phyloP scores from a whole-genome alignment of 2,888 invertebrate species.

The Serripes groenlandicus region DNA sequence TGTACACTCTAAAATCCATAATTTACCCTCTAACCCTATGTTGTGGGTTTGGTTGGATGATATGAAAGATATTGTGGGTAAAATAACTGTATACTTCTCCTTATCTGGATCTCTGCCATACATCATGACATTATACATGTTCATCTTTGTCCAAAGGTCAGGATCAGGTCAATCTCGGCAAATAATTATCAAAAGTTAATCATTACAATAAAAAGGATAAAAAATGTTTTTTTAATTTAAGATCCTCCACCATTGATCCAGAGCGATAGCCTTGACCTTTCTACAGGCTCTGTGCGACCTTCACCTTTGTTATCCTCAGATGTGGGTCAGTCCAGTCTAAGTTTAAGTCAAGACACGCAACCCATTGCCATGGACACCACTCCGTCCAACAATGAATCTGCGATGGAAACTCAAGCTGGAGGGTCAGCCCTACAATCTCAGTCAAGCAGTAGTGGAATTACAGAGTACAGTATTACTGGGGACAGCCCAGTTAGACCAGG shows the following conservation, averaged over 20 bases:
- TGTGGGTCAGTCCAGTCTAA: conserved; percentile 22
- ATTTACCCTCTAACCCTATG: no score
- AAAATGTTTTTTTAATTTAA: conserved; percentile 1
- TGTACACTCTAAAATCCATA: no score
- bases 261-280: conserved; percentile 48
- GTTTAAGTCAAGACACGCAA: conserved; percentile 25
- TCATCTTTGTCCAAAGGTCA: no score
- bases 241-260: conserved; percentile 15
- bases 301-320: conserved; percentile 14
- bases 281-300: conserved; percentile 29
- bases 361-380: conserved; percentile 42
- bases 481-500: conserved; percentile 38
- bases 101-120: no score
- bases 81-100: no score
- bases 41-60: no score
- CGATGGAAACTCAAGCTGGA: background rate
- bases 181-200: no score
- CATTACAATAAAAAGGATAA: no score
- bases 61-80: no score
- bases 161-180: no score
- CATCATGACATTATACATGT: no score
- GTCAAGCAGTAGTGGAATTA: conserved; percentile 47
- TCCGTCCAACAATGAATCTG: background rate
- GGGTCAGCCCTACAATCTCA: background rate
- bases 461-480: conserved; percentile 62